Percentiles rank a stretch among this genome's conserved stretches.
Conservation (phyloP, 2,113 vertebrate genomes). For the Perca schrenkii region DNA sequence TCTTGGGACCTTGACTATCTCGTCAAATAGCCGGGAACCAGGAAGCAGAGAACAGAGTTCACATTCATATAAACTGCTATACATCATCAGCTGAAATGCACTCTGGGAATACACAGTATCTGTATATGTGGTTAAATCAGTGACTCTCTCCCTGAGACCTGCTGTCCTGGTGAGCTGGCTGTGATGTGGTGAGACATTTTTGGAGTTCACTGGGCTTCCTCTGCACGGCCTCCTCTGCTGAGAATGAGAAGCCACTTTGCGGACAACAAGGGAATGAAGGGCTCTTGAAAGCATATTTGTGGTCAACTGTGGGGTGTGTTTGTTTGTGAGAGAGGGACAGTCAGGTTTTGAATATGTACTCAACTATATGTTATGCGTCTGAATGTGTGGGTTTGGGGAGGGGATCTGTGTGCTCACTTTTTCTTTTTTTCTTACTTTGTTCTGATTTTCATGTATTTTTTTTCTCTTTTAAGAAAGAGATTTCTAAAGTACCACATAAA, state of each 20-base stretch:
- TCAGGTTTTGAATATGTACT: conserved; percentile 50
- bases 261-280: conserved; percentile 43
- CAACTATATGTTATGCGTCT: conserved; percentile 40
- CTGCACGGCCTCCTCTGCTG: conserved; percentile 16
- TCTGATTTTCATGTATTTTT: background rate
- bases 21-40: background rate
- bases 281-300: conserved; percentile 71
- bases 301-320: conserved; percentile 60
- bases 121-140: conserved; percentile 10
- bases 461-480: background rate
- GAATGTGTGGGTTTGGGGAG: conserved; percentile 31
- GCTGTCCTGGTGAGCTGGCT: conserved; percentile 20
- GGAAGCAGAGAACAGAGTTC: background rate
- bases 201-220: conserved; percentile 31
- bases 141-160: background rate
- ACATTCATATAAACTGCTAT: background rate
- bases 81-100: background rate
- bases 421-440: background rate
- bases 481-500: background rate
- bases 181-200: conserved; percentile 19
- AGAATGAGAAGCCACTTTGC: conserved; percentile 36
- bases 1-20: background rate
- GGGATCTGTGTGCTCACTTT: conserved; percentile 11
- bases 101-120: background rate
- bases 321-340: conserved; percentile 46